Evolutionary conservation across 2,113 vertebrate genomes (phyloP).

Genomic region (Lipophrys pholis): DNA sequence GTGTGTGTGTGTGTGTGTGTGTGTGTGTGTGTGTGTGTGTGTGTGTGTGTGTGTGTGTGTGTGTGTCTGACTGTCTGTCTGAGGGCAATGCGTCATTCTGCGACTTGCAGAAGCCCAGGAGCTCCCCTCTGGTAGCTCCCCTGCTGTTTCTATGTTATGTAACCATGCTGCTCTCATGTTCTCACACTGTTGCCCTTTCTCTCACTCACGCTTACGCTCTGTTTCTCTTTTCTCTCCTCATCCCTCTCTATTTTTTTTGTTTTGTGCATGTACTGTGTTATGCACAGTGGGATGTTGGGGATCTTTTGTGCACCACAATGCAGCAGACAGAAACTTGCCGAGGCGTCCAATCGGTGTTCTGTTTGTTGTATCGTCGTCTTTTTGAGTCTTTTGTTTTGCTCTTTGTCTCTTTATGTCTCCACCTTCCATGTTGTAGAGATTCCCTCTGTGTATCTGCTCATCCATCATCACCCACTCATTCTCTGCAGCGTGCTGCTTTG

Average conservation of each 20-base stretch:
- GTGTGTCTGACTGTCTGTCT: constrained; percentile 29
- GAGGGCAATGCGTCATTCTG: constrained; percentile 73
- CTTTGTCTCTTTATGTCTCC: constrained; percentile 4
- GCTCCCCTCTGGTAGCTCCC: constrained; percentile 72
- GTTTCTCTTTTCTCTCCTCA: constrained; percentile 8
- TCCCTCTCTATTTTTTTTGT: constrained; percentile 32
- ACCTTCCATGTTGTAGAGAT: constrained; percentile 31
- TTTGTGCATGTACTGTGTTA: constrained; percentile 18
- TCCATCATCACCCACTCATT: constrained; percentile 57
- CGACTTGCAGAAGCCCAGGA: constrained; percentile 71
- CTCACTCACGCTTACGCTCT: constrained; percentile 8
- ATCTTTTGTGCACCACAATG: constrained; percentile 37
- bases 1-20: constrained; percentile 23
- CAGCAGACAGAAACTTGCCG: constrained; percentile 38
- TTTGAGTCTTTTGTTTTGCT: constrained; percentile 24
- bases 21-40: background rate
- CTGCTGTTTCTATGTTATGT: constrained; percentile 73
- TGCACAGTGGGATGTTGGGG: constrained; percentile 36
- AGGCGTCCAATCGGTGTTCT: constrained; percentile 37
- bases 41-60: constrained; percentile 32
- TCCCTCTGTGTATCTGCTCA: constrained; percentile 28
- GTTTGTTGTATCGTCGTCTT: constrained; percentile 25
- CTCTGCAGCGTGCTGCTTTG: constrained; percentile 47
- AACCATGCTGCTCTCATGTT: constrained; percentile 67
- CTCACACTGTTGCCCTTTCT: constrained; percentile 52